phyloP scores from a whole-genome alignment of 2,113 vertebrate species.

The Ictalurus punctatus region DNA sequence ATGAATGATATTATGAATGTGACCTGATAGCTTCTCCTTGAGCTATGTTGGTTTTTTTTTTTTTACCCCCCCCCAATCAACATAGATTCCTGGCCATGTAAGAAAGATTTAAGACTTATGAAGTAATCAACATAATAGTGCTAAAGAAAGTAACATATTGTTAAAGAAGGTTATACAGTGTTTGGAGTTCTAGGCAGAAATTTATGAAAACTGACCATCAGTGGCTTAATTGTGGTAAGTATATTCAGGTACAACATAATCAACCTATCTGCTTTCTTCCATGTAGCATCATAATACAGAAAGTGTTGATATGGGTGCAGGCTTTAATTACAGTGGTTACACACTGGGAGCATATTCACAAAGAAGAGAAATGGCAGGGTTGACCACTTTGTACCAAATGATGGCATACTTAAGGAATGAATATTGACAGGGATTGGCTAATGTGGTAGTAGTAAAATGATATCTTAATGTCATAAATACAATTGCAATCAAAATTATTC shows the following conservation, averaged over 20 bases:
- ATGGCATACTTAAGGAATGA: neutral
- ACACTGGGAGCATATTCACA: neutral
- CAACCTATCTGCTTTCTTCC: neutral
- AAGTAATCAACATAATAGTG: neutral
- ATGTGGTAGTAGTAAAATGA: neutral
- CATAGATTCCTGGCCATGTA: neutral
- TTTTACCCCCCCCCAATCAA: neutral
- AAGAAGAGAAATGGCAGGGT: neutral
- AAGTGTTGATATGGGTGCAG: neutral
- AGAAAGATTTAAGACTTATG: neutral
- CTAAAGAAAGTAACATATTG: neutral
- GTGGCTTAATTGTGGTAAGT: neutral
- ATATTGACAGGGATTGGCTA: neutral
- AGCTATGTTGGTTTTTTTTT: neutral
- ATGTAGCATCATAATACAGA: neutral
- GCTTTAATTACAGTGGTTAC: neutral
- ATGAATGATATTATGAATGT: neutral
- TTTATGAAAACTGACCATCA: neutral
- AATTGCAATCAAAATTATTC: too few relatives aligned
- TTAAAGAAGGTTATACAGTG: neutral
- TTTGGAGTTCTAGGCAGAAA: neutral
- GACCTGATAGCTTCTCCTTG: neutral
- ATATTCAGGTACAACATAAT: neutral
- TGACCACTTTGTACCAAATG: neutral
- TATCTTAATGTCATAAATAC: neutral